A percentile compares a stretch with the other conserved stretches of the same genome.
These are phyloP conservation scores for Megalops atlanticus DNA, from an alignment of 2,113 vertebrate species.

Conservation along the genomic window DNA sequence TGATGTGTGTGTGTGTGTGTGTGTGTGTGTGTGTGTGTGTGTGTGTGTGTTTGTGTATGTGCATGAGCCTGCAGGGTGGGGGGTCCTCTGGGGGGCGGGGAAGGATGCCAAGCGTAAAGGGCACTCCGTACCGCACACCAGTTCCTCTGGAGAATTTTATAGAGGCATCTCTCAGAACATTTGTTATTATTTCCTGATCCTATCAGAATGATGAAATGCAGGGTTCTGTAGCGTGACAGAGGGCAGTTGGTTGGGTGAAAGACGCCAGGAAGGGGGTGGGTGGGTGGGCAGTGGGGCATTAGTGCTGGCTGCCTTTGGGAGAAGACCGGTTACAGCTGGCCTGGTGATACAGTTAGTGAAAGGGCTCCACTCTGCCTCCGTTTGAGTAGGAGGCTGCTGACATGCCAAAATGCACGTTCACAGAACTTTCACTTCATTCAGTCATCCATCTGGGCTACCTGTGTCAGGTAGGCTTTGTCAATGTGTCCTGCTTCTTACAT, in stretches of 20 bases:
- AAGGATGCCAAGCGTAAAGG: neutral
- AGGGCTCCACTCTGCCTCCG: neutral
- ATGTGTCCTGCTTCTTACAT: neutral
- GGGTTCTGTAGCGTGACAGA: constrained; percentile 7
- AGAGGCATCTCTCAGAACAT: neutral
- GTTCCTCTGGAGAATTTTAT: neutral
- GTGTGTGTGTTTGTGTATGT: neutral
- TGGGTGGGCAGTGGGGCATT: neutral
- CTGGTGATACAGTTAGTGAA: neutral
- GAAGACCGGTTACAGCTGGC: neutral
- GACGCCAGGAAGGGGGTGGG: constrained; percentile 1
- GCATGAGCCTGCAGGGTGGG: too few species aligned
- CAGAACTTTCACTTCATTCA: neutral
- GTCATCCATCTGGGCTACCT: neutral
- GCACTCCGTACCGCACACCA: neutral
- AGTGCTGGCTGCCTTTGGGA: neutral
- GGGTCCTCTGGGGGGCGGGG: neutral
- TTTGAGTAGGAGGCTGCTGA: neutral
- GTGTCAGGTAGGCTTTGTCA: neutral
- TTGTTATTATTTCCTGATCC: constrained; percentile 10
- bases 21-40: neutral
- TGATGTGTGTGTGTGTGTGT: neutral
- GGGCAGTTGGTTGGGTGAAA: neutral
- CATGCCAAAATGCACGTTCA: neutral
- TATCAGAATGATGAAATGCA: neutral